Conservation (phyloP, 1,140 invertebrate species). For the Mizuhopecten yessoensis region DNA sequence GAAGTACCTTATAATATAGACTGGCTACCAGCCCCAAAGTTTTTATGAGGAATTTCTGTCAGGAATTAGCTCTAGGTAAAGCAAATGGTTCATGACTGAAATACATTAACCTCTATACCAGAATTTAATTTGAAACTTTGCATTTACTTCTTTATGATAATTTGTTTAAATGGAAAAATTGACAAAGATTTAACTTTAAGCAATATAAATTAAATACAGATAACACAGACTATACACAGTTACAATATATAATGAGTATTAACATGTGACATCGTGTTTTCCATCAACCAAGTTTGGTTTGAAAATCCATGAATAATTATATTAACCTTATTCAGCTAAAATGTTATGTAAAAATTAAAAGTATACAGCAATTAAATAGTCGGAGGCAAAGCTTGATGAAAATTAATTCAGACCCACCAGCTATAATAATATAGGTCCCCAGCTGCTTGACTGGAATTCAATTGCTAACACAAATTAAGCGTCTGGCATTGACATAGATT, state of each 20-base stretch:
- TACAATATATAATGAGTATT: too few species aligned
- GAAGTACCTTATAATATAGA: neutral
- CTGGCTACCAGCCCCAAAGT: too few species aligned
- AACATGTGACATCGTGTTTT: neutral
- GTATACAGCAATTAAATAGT: neutral
- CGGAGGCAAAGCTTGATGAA: neutral
- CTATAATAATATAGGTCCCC: neutral
- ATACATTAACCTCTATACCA: neutral
- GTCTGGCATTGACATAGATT: neutral
- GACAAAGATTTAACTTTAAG: neutral
- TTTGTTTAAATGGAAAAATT: too few species aligned
- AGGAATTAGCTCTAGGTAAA: slow-evolving; percentile 7
- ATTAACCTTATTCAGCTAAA: neutral
- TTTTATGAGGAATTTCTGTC: too few species aligned
- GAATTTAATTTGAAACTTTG: neutral
- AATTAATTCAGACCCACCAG: neutral
- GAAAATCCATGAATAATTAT: neutral
- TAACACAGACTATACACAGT: neutral
- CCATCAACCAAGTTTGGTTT: neutral
- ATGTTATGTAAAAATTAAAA: neutral
- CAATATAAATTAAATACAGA: neutral
- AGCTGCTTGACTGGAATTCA: neutral
- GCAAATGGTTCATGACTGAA: neutral
- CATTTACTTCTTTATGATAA: neutral
- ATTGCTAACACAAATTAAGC: neutral